Evolutionary conservation across 2,113 vertebrate species (phyloP), one percentile per base, ranked within the genome.

Genomic region (Isichthys henryi): DNA sequence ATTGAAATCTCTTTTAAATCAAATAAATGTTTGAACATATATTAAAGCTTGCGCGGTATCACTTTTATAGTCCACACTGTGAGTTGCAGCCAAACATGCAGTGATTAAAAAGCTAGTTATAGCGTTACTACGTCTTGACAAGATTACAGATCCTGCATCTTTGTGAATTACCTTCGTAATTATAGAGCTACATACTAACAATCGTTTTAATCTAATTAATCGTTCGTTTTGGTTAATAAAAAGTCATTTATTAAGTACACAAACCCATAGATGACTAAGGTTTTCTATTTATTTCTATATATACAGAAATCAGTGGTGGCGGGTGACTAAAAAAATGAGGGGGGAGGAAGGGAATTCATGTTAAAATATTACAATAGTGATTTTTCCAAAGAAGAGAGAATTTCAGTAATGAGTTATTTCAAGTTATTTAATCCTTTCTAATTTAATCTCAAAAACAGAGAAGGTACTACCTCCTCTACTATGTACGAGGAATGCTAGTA

Each of bases 21-120:
- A 70, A 88, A 88, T 88, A 88, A 74, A 88, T 88, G 58, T 74
- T 49, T 50, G 43, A 74, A 74, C 87, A 62, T 88, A 56, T 87
- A 87, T 53, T 53, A 88, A 70, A 70, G 46, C 58, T 31, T 48
- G 17, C 87, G 45, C n/a, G 8, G 19, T 74, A 88, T 88, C 56
- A 88, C 17, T 88, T 23, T 88, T 58, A 88, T 19, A 43, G 87
- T 62, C 13, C 21, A 13, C 43, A 62, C 27, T 88, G 87, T 62
- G 27, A 70, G 87, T 70, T 70, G 62, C 46, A 88, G 35, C 53
- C 43, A 74, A 88, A 88, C 87, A 56, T 56, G 53, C 53, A 48
- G 62, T 88, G 56, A 88, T 88, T 88, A 88, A 88, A 88, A 88
- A 50, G 43, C 58, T 58, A 58, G 35, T 39, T 39, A 9, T 62